Evolutionary conservation across 2,113 vertebrate species (phyloP), one percentile per base, ranked within the genome.

Genomic region (Gobio gobio): DNA sequence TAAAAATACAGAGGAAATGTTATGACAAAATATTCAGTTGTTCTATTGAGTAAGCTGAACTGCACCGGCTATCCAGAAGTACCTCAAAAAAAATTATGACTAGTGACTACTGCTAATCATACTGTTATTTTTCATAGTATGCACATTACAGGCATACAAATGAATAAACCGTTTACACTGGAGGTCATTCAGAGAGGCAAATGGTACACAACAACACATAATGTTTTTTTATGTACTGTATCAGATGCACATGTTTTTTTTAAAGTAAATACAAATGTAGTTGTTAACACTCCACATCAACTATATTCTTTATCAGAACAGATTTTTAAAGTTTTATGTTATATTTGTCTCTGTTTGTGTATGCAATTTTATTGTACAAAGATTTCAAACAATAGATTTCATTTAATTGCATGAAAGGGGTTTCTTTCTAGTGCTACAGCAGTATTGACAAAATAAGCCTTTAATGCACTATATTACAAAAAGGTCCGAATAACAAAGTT

Each of bases 201-300:
- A 20, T 10, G 26, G 26, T 12, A 54, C 26, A 29, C 9, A 33
- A 4, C 13, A 29, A 51, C 7, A 29, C n/a, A n/a, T n/a, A 18
- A 29, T 54, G 73, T 20, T 76, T 26, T 76, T 76, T 70, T 5
- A 20, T 70, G 54, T 43, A 43, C 10, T 70, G 64, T 68, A 12
- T 43, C 10, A 40, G 66, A 70, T 16, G 10, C 33, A 70, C 14
- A 5, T 43, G 40, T 43, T 43, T 10, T 12, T 47, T 47, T 47
- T 47, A 3, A 51, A 56, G 16, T 36, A 22, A 36, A 54, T 40
- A 56, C 75, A 78, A 20, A 78, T 58, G 29, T 40, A 58, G 36
- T 58, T 4, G 13, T 63, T 47, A 63, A 79, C 78, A 81, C 78
- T 81, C 61, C 79, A 54, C 43, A 68, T n/a, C 59, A 64, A 29